Evolutionary conservation across 2,113 vertebrate species (phyloP), one percentile per base, ranked within the genome.

Genomic region (Sturnus vulgaris): DNA sequence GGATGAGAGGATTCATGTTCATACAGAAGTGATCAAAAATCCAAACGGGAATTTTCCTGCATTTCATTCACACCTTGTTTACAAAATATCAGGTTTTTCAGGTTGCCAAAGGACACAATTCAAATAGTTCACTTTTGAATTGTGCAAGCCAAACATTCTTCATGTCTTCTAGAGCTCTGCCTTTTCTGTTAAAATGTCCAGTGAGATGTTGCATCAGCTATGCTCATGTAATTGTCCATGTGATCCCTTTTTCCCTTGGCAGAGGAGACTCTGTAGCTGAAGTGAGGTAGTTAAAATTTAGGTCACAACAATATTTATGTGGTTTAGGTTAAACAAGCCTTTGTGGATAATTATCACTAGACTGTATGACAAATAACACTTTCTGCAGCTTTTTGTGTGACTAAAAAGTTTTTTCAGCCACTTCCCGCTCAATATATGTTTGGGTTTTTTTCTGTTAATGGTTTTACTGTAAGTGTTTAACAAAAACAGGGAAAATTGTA

Each of bases 401-500:
- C 47, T 35, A 19, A 22, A 37, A 53, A 6, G 3, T 47, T 33
- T 78, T 63, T 52, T 78, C 23, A 76, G 15, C 10, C 4, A 6
- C 24, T 5, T 37, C 11, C 21, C 47, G 5, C 31, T 16, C 7
- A 52, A 9, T 60, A 10, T 8, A 3, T 65, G 2, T 2, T 2
- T 63, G 2, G 0, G 0, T 7, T 68, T 53, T 69, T 56, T 69
- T 11, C 35, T 25, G 4, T 64, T 15, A 59, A 39, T 66, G 81
- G 14, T 73, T 83, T 39, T 20, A 40, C 11, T 78, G 1, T 23
- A 47, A 37, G 6, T 72, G 9, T 83, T 91, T 21, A 65, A 40
- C 22, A 77, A 66, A 86, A 81, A 49, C 0, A 3, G 15, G 5
- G 1, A 6, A 40, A 9, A 5, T 5, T 24, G 3, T 12, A 3